phyloP scores from a whole-genome alignment of 2,113 vertebrate species.

The Gymnorhina tibicen region DNA sequence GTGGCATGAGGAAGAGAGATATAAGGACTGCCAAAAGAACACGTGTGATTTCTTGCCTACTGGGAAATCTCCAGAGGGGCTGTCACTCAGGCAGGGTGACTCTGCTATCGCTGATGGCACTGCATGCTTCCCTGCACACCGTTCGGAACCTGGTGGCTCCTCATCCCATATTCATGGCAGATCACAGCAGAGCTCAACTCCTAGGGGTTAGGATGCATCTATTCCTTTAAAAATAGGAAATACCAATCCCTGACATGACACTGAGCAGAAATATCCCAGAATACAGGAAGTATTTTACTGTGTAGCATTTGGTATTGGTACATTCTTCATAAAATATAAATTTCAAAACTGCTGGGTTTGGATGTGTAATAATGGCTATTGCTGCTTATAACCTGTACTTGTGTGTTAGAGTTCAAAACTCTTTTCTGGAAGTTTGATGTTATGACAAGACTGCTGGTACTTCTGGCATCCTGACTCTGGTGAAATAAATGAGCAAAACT shows the following conservation, averaged over 20 bases:
- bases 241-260: neutral
- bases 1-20: neutral
- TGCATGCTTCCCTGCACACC: accelerated
- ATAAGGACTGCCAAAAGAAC: neutral
- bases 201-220: neutral
- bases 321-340: neutral
- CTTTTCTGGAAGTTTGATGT: neutral
- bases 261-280: neutral
- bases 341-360: neutral
- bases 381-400: neutral
- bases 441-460: neutral
- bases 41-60: neutral
- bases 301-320: neutral
- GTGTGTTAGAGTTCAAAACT: neutral
- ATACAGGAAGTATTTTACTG: neutral
- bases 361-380: neutral
- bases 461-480: neutral
- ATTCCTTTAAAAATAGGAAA: neutral
- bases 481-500: neutral
- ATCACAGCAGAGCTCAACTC: neutral
- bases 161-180: neutral
- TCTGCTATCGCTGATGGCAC: neutral
- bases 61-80: neutral
- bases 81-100: neutral
- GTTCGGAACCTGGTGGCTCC: neutral